Base-by-base conservation (phyloP, 2,888 invertebrate species). In the Frankliniella fusca region DNA sequence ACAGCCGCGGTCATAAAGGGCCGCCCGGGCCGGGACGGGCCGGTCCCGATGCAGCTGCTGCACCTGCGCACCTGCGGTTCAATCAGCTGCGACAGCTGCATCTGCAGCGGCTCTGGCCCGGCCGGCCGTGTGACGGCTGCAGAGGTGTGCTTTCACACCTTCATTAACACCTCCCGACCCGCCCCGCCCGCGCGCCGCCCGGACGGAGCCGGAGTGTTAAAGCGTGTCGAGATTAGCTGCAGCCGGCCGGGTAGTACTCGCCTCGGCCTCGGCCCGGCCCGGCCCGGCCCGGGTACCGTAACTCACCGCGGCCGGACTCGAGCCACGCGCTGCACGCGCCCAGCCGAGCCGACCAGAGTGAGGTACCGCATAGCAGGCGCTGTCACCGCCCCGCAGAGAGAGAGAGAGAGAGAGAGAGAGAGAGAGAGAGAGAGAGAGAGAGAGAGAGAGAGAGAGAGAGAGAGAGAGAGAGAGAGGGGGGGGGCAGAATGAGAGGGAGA, bases 141-240 rank as follows among this genome's bases (percentile, higher is more conserved):
- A 18, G 50, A 9, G 27, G 70, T 11, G 27, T 23, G 70, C 70
- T 27, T 23, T 76, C 70, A 76, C 70, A 76, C 70, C 70, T 76
- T 76, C 27, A 76, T 76, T 76, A 76, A 76, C 70, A 76, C 70
- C 10, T 70, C 70, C 23, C 27, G 23, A 9, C 61, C 12, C 10
- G 70, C 54, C 54, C 18, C 54, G 3, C 3, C 54, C 54, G 54
- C 54, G 38, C 38, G 38, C 38, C 38, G 38, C 38, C 38, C 38
- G 38, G 38, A 38, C 5, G 38, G 38, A 38, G 38, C 27, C 70
- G 23, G 27, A 76, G 70, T 76, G 70, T 76, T 23, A 27, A 76
- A 76, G 70, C 70, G 70, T 76, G 70, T 76, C 70, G 11, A 76
- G 70, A 76, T 76, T 76, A 76, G 70, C 23, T 27, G n/a, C 65